Conservation (phyloP, 2,888 invertebrate species). For the Drosophila acutilabella region DNA sequence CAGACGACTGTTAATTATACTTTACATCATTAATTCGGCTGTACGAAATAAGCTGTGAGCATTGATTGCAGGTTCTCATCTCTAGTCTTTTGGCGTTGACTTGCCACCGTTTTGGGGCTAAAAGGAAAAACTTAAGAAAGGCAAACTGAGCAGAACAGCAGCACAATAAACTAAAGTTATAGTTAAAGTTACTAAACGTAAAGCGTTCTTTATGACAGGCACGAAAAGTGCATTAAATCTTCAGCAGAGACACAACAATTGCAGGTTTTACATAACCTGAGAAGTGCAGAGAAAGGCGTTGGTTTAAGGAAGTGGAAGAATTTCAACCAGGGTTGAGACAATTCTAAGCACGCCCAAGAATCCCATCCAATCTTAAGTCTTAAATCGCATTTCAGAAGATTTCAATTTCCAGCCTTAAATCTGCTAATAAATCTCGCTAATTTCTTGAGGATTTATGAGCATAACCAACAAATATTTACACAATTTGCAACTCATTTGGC, state of each 20-base stretch:
- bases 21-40: background rate
- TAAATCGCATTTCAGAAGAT: too few species aligned
- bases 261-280: conserved; percentile 13
- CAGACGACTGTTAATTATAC: background rate
- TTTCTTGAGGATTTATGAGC: conserved; percentile 27
- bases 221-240: conserved; percentile 18
- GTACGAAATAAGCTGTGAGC: too few species aligned
- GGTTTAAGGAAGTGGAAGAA: too few species aligned
- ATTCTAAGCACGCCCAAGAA: too few species aligned
- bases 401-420: too few species aligned
- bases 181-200: conserved; percentile 10
- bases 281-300: conserved; percentile 19
- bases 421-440: conserved; percentile 1
- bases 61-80: background rate
- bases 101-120: conserved; percentile 26
- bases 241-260: conserved; percentile 3
- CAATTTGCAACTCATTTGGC: conserved; percentile 63
- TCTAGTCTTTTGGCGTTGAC: conserved; percentile 38
- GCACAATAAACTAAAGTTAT: conserved; percentile 53
- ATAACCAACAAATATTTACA: conserved; percentile 57
- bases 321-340: too few species aligned
- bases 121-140: conserved; percentile 10
- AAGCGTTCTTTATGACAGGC: conserved; percentile 36
- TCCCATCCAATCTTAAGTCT: too few species aligned
- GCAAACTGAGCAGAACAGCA: conserved; percentile 28